Base-by-base conservation (phyloP, 2,888 invertebrate genomes). In the Calameuta pallipes region DNA sequence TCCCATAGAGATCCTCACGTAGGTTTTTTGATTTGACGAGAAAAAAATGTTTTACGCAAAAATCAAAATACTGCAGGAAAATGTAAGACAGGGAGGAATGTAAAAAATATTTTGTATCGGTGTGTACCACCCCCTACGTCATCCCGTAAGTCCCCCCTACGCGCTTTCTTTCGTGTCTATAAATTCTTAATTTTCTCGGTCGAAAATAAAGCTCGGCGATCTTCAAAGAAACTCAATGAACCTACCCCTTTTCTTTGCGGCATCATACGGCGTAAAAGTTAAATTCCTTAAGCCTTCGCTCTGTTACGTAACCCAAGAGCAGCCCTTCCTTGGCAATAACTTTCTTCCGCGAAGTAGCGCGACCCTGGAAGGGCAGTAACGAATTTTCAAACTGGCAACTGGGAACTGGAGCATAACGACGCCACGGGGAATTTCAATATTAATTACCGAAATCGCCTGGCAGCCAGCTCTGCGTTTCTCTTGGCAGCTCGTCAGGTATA, bases 161-260 rank as follows among this genome's bases (percentile, higher is more conserved):
- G 33, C 33, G 3, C 33, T 0, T 6, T 15, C 9, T 9, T 9
- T 23, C 56, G 56, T 56, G 56, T 9, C 56, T 23, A 56, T 23
- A 23, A 23, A 23, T 56, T 15, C 56, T 23, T 23, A 56, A 56
- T 23, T 56, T 56, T 56, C 56, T 56, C 15, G 15, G 23, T 15
- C 23, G 56, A 56, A 23, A 23, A 56, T 56, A 56, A 56, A 56
- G 9, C 56, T 15, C 56, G 31, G n/a, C 56, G 75, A 34, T 83
- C 82, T 76, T 79, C 78, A 81, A 82, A 79, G 85, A 85, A 85
- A 82, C 82, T 83, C 80, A 78, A 79, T 76, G 81, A 78, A 79
- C 78, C 75, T 81, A 74, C 78, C 75, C 78, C 74, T 70, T 74
- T 70, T 75, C 68, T 73, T 69, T 75, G 70, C n/a, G 69, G 69